These are phyloP conservation scores for Plagiodera versicolora DNA, from an alignment of 2,888 invertebrate genomes.

Conservation along the genomic window DNA sequence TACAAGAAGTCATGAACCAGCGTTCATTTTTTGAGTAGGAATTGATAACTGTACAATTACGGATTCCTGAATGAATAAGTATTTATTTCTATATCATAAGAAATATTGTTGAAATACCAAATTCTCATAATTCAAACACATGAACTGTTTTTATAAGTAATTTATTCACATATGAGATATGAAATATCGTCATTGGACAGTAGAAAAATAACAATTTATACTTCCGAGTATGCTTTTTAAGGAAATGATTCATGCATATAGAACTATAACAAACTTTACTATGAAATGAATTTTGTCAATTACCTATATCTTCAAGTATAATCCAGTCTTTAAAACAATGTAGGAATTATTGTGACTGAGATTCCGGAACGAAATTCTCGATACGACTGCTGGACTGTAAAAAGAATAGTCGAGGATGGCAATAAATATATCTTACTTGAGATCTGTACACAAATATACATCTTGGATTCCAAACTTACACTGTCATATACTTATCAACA, in stretches of 20 bases:
- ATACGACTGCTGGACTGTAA: neutral
- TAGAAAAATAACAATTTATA: neutral
- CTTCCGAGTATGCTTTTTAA: too few relatives aligned
- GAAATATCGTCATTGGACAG: neutral
- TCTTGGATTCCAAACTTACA: conserved; percentile 20
- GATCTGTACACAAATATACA: conserved; percentile 48
- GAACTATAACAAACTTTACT: too few relatives aligned
- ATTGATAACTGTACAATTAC: neutral
- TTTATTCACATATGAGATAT: neutral
- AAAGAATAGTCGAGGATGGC: conserved; percentile 11
- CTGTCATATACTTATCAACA: conserved; percentile 17
- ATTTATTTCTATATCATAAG: neutral
- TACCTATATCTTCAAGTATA: too few relatives aligned
- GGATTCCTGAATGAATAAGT: neutral
- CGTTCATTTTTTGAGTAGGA: neutral
- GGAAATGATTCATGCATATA: too few relatives aligned
- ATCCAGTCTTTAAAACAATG: too few relatives aligned
- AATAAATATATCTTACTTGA: conserved; percentile 41
- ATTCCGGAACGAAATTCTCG: neutral
- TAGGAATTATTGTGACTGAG: too few relatives aligned
- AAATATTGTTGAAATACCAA: neutral
- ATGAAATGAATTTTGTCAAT: too few relatives aligned
- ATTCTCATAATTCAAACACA: too few relatives aligned
- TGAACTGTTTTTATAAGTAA: neutral
- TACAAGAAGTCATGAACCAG: conserved; percentile 26